phyloP scores from a whole-genome alignment of 2,888 invertebrate species.

The Trachelus stipa region DNA sequence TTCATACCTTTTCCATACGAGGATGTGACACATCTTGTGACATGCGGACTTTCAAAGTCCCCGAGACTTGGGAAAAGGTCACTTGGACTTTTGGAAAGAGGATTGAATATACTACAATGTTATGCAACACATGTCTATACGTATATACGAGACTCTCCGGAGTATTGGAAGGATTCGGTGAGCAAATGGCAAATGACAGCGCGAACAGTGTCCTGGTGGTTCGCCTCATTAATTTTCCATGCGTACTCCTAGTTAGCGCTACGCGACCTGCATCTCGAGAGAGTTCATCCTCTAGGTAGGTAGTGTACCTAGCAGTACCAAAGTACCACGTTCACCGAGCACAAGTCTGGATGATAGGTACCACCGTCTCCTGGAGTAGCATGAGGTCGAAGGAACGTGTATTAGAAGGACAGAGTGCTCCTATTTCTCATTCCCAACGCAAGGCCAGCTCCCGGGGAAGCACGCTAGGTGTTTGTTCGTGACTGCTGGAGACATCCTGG shows the following conservation, averaged over 20 bases:
- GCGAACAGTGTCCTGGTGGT: neutral
- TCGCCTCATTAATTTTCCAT: neutral
- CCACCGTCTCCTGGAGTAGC: neutral
- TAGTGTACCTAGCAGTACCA: neutral
- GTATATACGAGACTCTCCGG: neutral
- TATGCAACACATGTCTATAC: too few species aligned
- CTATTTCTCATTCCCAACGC: conserved; percentile 37
- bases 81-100: too few species aligned
- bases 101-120: too few species aligned
- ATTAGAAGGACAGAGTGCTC: neutral
- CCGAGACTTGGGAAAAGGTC: neutral
- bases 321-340: neutral
- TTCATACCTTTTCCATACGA: neutral
- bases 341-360: neutral
- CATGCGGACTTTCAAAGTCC: neutral
- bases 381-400: neutral
- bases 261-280: neutral
- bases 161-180: neutral
- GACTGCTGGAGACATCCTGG: conserved; percentile 23
- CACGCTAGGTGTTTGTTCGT: conserved; percentile 26
- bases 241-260: neutral
- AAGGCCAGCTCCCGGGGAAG: conserved; percentile 10
- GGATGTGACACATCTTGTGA: neutral
- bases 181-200: neutral
- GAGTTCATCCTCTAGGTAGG: neutral